Evolutionary conservation across 2,113 vertebrate species (phyloP).

Genomic region (Myrmecophaga tridactyla): DNA sequence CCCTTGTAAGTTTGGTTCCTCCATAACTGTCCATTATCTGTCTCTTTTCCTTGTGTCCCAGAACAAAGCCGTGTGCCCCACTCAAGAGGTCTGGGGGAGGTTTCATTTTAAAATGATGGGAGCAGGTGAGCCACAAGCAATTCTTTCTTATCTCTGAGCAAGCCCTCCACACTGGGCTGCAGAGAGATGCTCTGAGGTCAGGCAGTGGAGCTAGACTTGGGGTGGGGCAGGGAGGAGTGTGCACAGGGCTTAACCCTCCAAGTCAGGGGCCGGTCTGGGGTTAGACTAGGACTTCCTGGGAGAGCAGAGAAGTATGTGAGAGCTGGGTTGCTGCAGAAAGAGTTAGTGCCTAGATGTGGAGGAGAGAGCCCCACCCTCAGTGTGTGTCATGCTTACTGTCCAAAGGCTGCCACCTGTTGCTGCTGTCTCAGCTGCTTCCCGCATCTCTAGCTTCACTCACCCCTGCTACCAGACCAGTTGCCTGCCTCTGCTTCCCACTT

Average conservation of each 20-base stretch:
- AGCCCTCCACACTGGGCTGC: neutral
- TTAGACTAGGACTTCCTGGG: neutral
- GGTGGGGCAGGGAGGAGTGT: neutral
- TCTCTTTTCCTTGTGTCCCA: conserved; percentile 76
- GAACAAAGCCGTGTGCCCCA: conserved; percentile 72
- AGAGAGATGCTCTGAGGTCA: neutral
- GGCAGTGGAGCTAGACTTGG: neutral
- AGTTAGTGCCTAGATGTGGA: neutral
- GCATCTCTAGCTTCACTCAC: neutral
- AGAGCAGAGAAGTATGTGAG: neutral
- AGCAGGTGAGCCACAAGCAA: conserved; percentile 42
- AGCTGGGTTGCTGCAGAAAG: neutral
- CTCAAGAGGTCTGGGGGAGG: conserved; percentile 46
- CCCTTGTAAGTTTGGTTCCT: conserved; percentile 62
- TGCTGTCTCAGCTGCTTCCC: neutral
- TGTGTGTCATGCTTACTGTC: neutral
- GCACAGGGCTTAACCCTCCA: neutral
- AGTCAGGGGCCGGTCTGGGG: neutral
- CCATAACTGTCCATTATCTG: conserved; percentile 72
- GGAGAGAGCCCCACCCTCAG: neutral
- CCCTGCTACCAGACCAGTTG: neutral
- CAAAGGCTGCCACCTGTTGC: neutral
- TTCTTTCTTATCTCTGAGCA: neutral
- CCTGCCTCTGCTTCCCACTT: neutral
- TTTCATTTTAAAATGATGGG: conserved; percentile 57